Base-by-base conservation (phyloP, 1,140 invertebrate genomes). In the Oryctes rhinoceros region DNA sequence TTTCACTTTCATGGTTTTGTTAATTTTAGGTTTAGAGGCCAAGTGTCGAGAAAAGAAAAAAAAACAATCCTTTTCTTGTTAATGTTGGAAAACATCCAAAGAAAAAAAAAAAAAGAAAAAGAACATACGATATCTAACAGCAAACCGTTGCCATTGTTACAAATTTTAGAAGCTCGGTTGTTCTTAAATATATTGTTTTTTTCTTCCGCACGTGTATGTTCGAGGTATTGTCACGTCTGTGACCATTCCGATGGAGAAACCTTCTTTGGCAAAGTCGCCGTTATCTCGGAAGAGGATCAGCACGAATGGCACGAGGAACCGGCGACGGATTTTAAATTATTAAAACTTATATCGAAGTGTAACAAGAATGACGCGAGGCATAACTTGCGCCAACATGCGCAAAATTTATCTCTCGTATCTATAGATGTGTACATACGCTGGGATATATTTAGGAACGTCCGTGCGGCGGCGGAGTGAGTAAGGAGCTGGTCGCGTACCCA, bases 311-410 rank as follows among this genome's bases (percentile, higher is more conserved):
- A 71, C 65, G 24, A 71, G 65, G 24, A 71, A 71, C 65, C 20
- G 4, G 65, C 65, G 65, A 24, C 18, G 35, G 24, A 71, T 71
- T 20, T 71, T 71, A 71, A 71, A 71, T 71, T 71, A 71, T 71
- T 30, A 71, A 71, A 71, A 71, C 65, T 71, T 71, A 71, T 71
- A 71, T 71, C 65, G 65, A 71, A 71, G 20, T 71, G 65, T 71
- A 71, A 71, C 65, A 24, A 35, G 20, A 24, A 71, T 71, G 65
- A 37, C 65, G 24, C 20, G 9, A 3, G 24, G 20, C 65, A 71
- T 71, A 71, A 71, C 24, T 71, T 71, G 18, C 15, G 24, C 18
- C 18, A 37, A 71, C 65, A 71, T 71, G 65, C 20, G 65, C 65
- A 24, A 71, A 71, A 71, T 71, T 71, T 71, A 71, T 71, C 65